A percentile compares a stretch with the other conserved stretches of the same genome.
phyloP scores from a whole-genome alignment of 2,113 vertebrate species.

The Spea multiplicata region DNA sequence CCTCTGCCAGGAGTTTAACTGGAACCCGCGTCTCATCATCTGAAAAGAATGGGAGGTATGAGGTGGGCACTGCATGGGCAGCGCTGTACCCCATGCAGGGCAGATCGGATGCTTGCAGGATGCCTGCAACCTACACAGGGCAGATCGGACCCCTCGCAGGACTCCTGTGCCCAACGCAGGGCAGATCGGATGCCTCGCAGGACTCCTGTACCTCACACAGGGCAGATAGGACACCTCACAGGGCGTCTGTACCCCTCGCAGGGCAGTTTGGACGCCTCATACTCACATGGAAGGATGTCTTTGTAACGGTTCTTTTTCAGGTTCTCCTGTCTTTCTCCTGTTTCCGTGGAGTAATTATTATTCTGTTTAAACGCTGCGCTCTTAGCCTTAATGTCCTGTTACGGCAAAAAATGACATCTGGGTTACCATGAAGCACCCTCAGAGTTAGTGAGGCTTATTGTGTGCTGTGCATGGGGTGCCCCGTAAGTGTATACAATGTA shows the following conservation, averaged over 20 bases:
- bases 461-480: no score
- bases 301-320: slow-evolving; percentile 78
- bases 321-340: slow-evolving; percentile 62
- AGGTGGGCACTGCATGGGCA: no score
- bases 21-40: slow-evolving; percentile 72
- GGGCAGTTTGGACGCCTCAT: neutral
- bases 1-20: slow-evolving; percentile 59
- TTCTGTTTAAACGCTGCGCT: slow-evolving; percentile 49
- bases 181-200: no score
- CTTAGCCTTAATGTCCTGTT: slow-evolving; percentile 62
- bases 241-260: no score
- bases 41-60: slow-evolving; percentile 41
- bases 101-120: neutral
- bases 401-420: neutral
- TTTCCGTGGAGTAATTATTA: slow-evolving; percentile 48
- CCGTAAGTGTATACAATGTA: no score
- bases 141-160: no score
- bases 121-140: neutral
- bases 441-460: no score
- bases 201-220: no score
- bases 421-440: no score
- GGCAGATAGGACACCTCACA: no score
- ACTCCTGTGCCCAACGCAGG: neutral
- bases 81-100: no score
- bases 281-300: slow-evolving; percentile 75